These are phyloP conservation scores for Smittia aterrima DNA, from an alignment of 2,888 invertebrate genomes.

Conservation along the genomic window DNA sequence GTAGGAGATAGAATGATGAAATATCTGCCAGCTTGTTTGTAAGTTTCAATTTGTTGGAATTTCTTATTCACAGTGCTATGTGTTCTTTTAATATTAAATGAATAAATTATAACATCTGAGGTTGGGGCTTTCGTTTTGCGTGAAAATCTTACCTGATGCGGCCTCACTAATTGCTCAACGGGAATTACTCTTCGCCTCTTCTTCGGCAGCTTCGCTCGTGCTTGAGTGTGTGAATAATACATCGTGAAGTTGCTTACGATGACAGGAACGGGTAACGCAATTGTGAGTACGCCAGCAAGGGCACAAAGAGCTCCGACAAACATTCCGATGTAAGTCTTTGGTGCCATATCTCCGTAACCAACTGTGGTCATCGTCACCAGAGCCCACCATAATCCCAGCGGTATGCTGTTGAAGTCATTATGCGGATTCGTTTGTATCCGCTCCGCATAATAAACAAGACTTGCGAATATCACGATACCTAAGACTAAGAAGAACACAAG, in stretches of 20 bases:
- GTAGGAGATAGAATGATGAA: neutral
- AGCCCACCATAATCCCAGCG: conserved; percentile 97
- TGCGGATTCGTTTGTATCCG: conserved; percentile 91
- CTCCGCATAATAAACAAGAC: conserved; percentile 97
- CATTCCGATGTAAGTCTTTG: conserved; percentile 98
- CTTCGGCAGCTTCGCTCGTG: conserved; percentile 97
- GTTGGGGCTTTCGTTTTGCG: neutral
- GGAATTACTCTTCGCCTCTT: conserved; percentile 94
- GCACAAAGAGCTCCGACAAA: conserved; percentile 98
- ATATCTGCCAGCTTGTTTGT: neutral
- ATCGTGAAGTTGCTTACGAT: conserved; percentile 99
- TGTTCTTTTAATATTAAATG: neutral
- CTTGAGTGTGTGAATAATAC: conserved; percentile 95
- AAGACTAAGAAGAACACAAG: conserved; percentile 96
- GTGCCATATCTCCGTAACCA: conserved; percentile 98
- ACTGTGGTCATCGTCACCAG: conserved; percentile 99
- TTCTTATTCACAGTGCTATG: neutral
- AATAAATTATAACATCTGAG: conserved; percentile 1
- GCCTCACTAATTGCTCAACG: conserved; percentile 82
- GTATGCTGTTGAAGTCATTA: conserved; percentile 98
- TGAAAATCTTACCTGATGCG: conserved; percentile 49
- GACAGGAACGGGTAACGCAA: conserved; percentile 98
- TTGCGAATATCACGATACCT: conserved; percentile 97
- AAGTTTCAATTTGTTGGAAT: neutral
- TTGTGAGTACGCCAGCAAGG: conserved; percentile 95